A percentile compares a stretch with the other conserved stretches of the same genome.
phyloP scores from a whole-genome alignment of 2,888 invertebrate genomes.

The Mythimna loreyi region DNA sequence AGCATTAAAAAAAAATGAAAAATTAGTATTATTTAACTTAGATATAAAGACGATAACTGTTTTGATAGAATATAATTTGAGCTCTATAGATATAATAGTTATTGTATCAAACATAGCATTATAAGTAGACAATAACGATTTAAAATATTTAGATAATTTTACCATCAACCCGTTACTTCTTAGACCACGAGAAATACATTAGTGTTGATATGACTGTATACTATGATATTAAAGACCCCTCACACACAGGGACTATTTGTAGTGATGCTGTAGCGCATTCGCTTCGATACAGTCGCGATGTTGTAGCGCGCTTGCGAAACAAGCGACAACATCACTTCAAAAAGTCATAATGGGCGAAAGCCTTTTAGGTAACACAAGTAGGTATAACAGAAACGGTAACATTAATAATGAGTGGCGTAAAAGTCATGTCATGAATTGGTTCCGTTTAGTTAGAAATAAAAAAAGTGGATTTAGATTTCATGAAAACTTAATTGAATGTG shows the following conservation, averaged over 20 bases:
- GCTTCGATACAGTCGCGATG: no score
- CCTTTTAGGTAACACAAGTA: background rate
- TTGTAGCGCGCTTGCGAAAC: no score
- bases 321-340: no score
- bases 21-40: background rate
- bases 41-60: background rate
- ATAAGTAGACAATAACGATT: background rate
- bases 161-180: background rate
- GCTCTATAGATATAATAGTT: background rate
- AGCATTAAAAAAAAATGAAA: background rate
- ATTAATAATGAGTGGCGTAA: no score
- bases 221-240: background rate
- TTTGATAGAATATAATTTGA: conserved; percentile 2
- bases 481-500: no score
- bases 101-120: background rate
- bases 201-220: background rate
- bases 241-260: no score
- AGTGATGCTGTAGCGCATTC: no score
- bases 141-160: background rate
- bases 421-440: no score
- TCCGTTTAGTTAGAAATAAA: no score
- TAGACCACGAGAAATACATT: background rate
- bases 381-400: background rate
- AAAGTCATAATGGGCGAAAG: no score
- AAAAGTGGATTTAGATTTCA: no score